phyloP scores from a whole-genome alignment of 2,113 vertebrate species.

The Otus sunia region DNA sequence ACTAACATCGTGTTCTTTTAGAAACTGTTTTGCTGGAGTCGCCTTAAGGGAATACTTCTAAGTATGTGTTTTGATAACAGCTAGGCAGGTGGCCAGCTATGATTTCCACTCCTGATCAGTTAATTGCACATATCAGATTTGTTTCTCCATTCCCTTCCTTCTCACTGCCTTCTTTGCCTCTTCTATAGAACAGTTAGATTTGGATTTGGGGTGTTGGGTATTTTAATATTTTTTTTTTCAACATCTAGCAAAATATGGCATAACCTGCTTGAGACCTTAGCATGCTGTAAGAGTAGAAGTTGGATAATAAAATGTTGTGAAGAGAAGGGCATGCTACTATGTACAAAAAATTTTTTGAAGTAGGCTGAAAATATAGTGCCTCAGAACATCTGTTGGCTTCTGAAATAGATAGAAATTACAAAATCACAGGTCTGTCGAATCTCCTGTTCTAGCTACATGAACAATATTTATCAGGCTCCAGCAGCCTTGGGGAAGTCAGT shows the following conservation, averaged over 20 bases:
- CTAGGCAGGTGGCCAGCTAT: not conserved
- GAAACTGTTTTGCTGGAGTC: not conserved
- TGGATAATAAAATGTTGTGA: not conserved
- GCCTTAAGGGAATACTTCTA: not conserved
- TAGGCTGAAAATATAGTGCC: not conserved
- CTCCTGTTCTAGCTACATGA: not conserved
- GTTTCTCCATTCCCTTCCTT: not conserved
- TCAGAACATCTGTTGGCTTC: not conserved
- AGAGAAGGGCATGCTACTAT: not conserved
- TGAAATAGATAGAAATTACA: not conserved
- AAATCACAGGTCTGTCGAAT: not conserved
- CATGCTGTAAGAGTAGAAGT: not conserved
- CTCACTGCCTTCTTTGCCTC: not conserved
- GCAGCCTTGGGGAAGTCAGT: not conserved
- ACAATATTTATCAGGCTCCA: not conserved
- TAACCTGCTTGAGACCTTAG: not conserved
- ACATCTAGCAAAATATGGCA: not conserved
- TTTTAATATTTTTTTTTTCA: not conserved
- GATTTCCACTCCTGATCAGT: not conserved
- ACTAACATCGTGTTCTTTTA: not conserved
- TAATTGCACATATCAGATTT: not conserved
- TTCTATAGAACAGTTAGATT: not conserved
- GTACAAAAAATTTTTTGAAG: not conserved
- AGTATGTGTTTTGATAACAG: conserved; percentile 5
- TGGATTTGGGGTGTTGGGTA: not conserved